Evolutionary conservation across 2,113 vertebrate genomes (phyloP).

Genomic region (Oxyura jamaicensis): DNA sequence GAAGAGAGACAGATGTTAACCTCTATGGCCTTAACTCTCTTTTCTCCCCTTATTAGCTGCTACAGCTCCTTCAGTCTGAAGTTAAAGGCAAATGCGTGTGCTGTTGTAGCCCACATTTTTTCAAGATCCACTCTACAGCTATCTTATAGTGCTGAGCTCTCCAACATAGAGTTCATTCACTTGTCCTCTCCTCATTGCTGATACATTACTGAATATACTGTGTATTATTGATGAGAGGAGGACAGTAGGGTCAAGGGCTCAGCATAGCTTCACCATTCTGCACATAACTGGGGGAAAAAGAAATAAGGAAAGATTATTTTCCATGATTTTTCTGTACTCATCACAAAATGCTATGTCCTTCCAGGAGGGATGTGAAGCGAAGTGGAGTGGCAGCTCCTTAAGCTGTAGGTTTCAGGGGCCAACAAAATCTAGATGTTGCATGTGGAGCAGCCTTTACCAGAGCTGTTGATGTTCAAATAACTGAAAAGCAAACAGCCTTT

Average conservation of each 20-base stretch:
- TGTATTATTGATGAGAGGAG: background rate
- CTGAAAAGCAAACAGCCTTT: background rate
- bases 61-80: background rate
- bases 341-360: background rate
- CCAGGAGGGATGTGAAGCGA: background rate
- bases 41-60: background rate
- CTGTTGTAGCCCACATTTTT: background rate
- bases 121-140: background rate
- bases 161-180: background rate
- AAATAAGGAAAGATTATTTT: background rate
- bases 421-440: background rate
- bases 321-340: background rate
- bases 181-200: background rate
- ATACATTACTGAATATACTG: background rate
- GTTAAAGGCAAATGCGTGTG: background rate
- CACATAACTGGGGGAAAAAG: background rate
- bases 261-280: background rate
- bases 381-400: background rate
- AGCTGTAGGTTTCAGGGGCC: background rate
- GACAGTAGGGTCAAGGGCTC: background rate
- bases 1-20: background rate
- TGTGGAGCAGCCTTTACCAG: background rate
- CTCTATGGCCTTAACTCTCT: background rate
- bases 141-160: background rate
- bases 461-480: background rate